Evolutionary conservation across 2,888 invertebrate genomes (phyloP), one percentile per base, ranked within the genome.

Genomic region (Hemaris fuciformis): DNA sequence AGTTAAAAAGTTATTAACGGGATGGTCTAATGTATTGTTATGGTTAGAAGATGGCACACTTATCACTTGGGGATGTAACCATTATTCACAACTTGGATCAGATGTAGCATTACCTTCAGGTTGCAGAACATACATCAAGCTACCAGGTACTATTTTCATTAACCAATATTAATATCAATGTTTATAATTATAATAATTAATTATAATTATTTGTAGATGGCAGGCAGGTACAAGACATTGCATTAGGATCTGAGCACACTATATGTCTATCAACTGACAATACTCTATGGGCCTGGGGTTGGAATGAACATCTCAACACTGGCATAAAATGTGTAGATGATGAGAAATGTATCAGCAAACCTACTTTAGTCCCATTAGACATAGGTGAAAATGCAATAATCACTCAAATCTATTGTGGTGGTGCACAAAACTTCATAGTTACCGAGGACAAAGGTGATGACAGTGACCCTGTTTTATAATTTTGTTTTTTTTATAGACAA

Each of bases 251-350:
- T 0, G 97, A 97, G 75, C 97, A 97, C 77, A 96, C 95, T 48
- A 80, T 97, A 68, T 95, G 95, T 65, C 84, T 96, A 66, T 93
- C 94, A 72, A 93, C 91, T 65, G 94, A 94, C 62, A 95, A 95
- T 34, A 91, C 93, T 57, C 80, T 97, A 5, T 95, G 94, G 77
- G 94, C 95, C 20, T 98, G 97, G 97, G 97, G 97, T 0, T 98
- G 97, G 97, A 97, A 98, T 85, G 97, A 98, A 77, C 97, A 97
- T 87, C 96, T 96, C 42, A 97, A 96, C 81, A 97, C 97, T 75
- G 97, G 97, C 60, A 95, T 79, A 41, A 67, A 67, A 46, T 72
- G 94, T 27, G 71, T 71, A n/a, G 66, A 71, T n/a, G 79, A 74
- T 42, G 79, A 84, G 18, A 74, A 75, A 60, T 70, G 73, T 60